These are phyloP conservation scores for Pyrgilauda ruficollis DNA, from an alignment of 2,113 vertebrate species.

Conservation along the genomic window DNA sequence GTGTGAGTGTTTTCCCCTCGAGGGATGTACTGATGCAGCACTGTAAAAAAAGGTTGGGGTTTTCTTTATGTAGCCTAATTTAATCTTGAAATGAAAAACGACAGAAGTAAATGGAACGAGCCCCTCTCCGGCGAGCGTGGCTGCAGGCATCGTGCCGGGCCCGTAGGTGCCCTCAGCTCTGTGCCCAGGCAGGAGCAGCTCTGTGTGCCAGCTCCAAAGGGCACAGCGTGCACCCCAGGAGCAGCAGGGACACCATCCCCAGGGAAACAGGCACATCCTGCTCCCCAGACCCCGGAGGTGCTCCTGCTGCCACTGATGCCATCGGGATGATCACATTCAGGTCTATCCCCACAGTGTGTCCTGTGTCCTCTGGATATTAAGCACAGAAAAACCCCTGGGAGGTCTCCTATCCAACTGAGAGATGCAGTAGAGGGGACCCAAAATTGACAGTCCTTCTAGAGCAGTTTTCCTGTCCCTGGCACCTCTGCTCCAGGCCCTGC, in stretches of 20 bases:
- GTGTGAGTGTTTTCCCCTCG: constrained; percentile 14
- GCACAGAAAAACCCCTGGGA: rapidly evolving
- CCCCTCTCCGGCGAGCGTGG: background rate
- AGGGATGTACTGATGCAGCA: constrained; percentile 43
- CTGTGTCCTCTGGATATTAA: rapidly evolving
- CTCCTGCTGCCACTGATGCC: background rate
- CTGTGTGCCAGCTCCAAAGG: rapidly evolving
- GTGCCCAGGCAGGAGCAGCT: background rate
- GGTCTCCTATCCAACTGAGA: background rate
- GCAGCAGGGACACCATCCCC: rapidly evolving
- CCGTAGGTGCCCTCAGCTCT: background rate
- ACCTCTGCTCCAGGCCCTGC: rapidly evolving
- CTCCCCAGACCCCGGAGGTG: rapidly evolving
- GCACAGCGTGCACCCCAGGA: rapidly evolving
- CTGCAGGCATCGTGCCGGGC: background rate
- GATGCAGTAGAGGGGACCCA: background rate
- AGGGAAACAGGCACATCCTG: background rate
- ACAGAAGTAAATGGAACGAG: constrained; percentile 41
- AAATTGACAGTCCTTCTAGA: background rate
- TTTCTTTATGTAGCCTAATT: constrained; percentile 50
- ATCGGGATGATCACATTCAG: background rate
- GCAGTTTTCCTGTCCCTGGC: background rate
- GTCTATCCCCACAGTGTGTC: background rate
- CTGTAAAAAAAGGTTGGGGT: background rate
- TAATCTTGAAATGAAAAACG: constrained; percentile 53